Conservation (phyloP, 2,113 vertebrate genomes). For the Laticauda colubrina region DNA sequence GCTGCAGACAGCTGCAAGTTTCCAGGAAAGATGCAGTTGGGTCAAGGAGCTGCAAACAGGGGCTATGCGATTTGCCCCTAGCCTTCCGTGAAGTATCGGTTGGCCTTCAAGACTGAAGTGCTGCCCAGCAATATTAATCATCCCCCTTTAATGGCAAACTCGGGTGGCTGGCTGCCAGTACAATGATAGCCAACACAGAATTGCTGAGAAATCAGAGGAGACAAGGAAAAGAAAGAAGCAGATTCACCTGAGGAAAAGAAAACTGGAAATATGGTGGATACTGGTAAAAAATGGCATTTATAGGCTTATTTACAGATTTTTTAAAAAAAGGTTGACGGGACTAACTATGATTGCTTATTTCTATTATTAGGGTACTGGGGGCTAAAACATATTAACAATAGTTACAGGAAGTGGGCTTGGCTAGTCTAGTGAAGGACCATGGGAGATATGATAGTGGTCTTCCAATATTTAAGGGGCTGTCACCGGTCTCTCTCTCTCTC, state of each 20-base stretch:
- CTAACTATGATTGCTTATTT: background rate
- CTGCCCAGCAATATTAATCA: background rate
- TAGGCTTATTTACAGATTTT: background rate
- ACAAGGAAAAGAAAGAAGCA: background rate
- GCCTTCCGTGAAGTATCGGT: background rate
- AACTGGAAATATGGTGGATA: background rate
- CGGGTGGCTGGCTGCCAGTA: background rate
- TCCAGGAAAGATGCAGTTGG: background rate
- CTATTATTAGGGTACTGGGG: background rate
- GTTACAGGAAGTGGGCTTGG: too few relatives aligned
- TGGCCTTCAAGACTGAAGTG: background rate
- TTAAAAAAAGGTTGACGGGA: background rate
- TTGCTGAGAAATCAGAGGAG: background rate
- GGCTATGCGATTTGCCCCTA: background rate
- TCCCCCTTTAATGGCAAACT: background rate
- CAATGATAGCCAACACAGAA: background rate
- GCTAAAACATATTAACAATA: too few relatives aligned
- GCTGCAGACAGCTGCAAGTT: background rate
- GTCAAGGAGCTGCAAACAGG: background rate
- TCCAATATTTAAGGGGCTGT: too few relatives aligned
- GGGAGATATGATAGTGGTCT: too few relatives aligned
- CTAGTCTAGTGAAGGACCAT: too few relatives aligned
- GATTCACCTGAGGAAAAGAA: background rate
- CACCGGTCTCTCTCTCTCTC: too few relatives aligned
- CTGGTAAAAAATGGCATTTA: background rate